These are phyloP conservation scores for Harmothoe impar DNA, from an alignment of 2,888 invertebrate genomes.

Conservation along the genomic window DNA sequence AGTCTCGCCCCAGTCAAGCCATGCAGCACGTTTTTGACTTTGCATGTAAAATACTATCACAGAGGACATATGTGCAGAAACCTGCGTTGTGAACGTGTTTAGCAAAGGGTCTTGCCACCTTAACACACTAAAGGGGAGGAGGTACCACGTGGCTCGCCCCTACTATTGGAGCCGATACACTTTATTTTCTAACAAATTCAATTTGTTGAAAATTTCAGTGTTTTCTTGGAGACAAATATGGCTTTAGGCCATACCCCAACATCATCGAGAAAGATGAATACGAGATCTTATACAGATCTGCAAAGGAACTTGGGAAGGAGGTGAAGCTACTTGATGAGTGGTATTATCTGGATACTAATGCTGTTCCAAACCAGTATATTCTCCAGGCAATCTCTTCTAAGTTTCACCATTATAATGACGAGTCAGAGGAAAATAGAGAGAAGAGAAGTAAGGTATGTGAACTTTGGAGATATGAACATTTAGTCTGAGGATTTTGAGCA, in stretches of 20 bases:
- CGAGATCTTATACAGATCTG: constrained; percentile 50
- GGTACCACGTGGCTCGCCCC: neutral
- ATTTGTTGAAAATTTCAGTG: constrained; percentile 51
- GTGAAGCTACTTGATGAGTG: constrained; percentile 64
- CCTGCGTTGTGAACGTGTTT: too few species aligned
- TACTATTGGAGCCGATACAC: neutral
- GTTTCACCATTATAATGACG: constrained; percentile 74
- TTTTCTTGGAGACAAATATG: constrained; percentile 70
- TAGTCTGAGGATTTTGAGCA: too few species aligned
- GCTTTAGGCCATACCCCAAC: constrained; percentile 66
- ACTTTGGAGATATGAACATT: too few species aligned
- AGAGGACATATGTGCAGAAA: too few species aligned
- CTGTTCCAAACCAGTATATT: constrained; percentile 90
- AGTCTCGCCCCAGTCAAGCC: too few species aligned
- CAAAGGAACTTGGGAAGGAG: neutral
- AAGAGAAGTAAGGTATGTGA: constrained; percentile 71
- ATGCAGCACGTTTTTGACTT: too few species aligned
- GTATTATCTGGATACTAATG: constrained; percentile 86
- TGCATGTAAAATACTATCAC: too few species aligned
- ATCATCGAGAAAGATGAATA: constrained; percentile 65
- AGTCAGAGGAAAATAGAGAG: constrained; percentile 71
- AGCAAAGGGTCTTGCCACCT: too few species aligned
- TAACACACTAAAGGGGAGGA: neutral
- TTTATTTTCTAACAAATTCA: neutral
- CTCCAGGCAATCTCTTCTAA: constrained; percentile 86